Base-by-base conservation (phyloP, 1,140 invertebrate genomes). In the Zaprionus ghesquierei region DNA sequence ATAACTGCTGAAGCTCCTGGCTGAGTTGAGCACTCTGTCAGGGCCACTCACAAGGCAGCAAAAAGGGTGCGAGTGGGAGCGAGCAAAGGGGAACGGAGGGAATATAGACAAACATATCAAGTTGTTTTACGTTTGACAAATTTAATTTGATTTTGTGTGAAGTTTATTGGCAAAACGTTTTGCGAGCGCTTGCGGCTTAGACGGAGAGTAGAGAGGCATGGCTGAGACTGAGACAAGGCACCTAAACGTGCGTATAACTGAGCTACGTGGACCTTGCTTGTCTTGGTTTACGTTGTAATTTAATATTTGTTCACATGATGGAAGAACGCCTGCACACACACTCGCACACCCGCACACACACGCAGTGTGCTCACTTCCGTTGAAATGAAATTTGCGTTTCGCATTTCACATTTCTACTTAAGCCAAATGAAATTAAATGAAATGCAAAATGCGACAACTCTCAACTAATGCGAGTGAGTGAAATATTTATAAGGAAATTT, bases 91-190 rank as follows among this genome's bases (percentile, higher is more conserved):
- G 5, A 5, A 12, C 9, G 1, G 13, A 25, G 51, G 22, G 15
- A 23, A 35, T 18, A 59, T 59, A 71, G 66, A 69, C 66, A 71
- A 85, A 81, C 82, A 79, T 87, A 87, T 87, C 84, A 87, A 89
- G 78, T 84, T 77, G 80, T 71, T 89, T 89, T 84, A 89, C 80
- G 77, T 89, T 89, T 89, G 84, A 89, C 80, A 89, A 89, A 89
- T 84, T 89, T 89, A 89, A 89, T 89, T 89, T 89, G 84, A 89
- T 89, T 89, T 89, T 89, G 84, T 89, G 84, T 89, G 85, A 89
- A 89, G 84, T 84, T 89, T 89, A 89, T 89, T 84, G 84, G 85
- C 68, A 85, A 89, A 89, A 89, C 84, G 84, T 89, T 89, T 89
- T 77, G 68, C 68, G 53, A 58, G 46, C 44, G 62, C 13, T 9